Conservation (phyloP, 2,888 invertebrate species). For the Dryococelus australis region DNA sequence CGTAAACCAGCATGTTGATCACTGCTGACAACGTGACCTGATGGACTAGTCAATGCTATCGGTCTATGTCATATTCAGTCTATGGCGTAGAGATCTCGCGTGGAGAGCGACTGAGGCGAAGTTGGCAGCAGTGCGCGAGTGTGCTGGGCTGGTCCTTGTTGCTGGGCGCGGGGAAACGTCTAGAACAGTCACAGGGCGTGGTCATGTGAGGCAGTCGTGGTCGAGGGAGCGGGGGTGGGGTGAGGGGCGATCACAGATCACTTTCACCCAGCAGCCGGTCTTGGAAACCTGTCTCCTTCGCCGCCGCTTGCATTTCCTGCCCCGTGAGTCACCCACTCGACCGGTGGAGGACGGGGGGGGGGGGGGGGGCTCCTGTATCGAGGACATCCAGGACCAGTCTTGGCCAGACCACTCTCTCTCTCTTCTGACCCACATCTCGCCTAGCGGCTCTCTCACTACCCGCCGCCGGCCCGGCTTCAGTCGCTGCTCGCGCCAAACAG, state of each 20-base stretch:
- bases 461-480: background rate
- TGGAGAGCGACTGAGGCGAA: background rate
- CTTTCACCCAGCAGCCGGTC: background rate
- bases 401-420: slow-evolving; percentile 9
- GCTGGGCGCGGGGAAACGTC: background rate
- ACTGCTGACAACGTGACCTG: no score
- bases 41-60: no score
- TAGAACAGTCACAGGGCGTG: no score
- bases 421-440: background rate
- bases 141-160: background rate
- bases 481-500: no score
- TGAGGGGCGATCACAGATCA: background rate
- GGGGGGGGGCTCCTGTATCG: background rate
- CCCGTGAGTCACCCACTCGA: background rate
- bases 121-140: background rate
- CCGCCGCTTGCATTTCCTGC: background rate
- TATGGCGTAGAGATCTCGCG: no score
- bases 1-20: no score
- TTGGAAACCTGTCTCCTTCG: background rate
- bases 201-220: no score
- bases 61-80: no score
- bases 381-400: background rate
- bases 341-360: background rate
- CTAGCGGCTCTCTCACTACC: background rate
- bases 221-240: background rate